Evolutionary conservation across 2,797 vertebrate species (phyloP), one percentile per base, ranked within the genome.

Genomic region (Steatocranus sp.): DNA sequence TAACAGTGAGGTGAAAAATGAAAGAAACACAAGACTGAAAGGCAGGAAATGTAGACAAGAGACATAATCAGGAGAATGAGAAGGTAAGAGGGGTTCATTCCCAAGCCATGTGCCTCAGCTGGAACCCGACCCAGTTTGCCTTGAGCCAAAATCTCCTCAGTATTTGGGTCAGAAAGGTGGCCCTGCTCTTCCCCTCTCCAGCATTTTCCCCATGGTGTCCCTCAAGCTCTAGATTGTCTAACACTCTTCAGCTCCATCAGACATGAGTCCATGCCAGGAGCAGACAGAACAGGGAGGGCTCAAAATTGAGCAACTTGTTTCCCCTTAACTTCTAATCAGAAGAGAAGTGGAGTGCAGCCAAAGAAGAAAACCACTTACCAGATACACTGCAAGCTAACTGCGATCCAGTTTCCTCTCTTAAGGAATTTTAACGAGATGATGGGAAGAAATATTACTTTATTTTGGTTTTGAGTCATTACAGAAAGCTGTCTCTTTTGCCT

Each of bases 151-250:
- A 82, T 82, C 86, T 93, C 79, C 54, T 85, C 84, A 68, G 87
- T 94, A 95, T 93, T 76, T 95, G 91, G 95, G 94, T 94, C 94
- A 95, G 79, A 89, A 86, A 87, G 74, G 68, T 88, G 90, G 78
- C 88, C 73, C 76, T 66, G 48, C 74, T 77, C 83, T 14, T 81
- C 82, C 81, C 34, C 50, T 80, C 41, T 34, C 63, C 53, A 50
- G 48, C 23, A 11, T 74, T 76, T 81, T 61, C n/a, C 58, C 48
- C 12, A 8, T 78, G 68, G 66, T 80, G 83, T 83, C 81, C 63
- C 56, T 88, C 83, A 89, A 88, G 68, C 63, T 80, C 53, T 17
- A 58, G 84, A 41, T 58, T 79, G 77, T 83, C 87, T 75, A 56
- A 51, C 46, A 11, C 46, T 48, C n/a, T 2, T 80, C 75, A 68